These are phyloP conservation scores for Nesidiocoris tenuis DNA, from an alignment of 2,888 invertebrate genomes.

Conservation along the genomic window DNA sequence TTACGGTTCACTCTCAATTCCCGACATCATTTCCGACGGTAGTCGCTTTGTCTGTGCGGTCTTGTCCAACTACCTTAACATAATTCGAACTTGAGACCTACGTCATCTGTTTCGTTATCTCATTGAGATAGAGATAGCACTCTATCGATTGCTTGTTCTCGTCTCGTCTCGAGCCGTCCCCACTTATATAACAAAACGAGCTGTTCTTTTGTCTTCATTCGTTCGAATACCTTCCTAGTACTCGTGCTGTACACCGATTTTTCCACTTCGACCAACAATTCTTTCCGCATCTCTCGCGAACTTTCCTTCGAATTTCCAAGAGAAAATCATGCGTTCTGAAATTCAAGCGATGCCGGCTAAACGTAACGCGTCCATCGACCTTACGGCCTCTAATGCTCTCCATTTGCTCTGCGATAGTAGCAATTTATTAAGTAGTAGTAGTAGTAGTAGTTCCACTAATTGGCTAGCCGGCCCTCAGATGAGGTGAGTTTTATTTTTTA, in stretches of 20 bases:
- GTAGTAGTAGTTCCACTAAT: conserved; percentile 41
- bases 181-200: not conserved
- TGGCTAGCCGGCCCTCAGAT: conserved; percentile 28
- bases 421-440: conserved; percentile 29
- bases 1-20: too few relatives aligned
- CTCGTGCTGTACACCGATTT: not conserved
- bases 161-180: not conserved
- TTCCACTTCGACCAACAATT: not conserved
- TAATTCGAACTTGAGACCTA: too few relatives aligned
- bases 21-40: too few relatives aligned
- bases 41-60: too few relatives aligned
- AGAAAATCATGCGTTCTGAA: conserved; percentile 21
- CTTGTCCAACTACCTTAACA: too few relatives aligned
- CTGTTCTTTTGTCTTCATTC: not conserved
- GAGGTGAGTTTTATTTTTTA: too few relatives aligned
- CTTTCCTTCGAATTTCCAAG: not conserved
- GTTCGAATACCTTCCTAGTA: not conserved
- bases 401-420: conserved; percentile 20
- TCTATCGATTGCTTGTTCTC: not conserved
- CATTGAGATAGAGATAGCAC: not conserved
- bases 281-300: not conserved
- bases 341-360: conserved; percentile 3
- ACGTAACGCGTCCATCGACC: conserved; percentile 13
- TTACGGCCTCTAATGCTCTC: conserved; percentile 6
- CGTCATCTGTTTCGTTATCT: too few relatives aligned